phyloP scores from a whole-genome alignment of 2,888 invertebrate species.

The Euproctis similis region DNA sequence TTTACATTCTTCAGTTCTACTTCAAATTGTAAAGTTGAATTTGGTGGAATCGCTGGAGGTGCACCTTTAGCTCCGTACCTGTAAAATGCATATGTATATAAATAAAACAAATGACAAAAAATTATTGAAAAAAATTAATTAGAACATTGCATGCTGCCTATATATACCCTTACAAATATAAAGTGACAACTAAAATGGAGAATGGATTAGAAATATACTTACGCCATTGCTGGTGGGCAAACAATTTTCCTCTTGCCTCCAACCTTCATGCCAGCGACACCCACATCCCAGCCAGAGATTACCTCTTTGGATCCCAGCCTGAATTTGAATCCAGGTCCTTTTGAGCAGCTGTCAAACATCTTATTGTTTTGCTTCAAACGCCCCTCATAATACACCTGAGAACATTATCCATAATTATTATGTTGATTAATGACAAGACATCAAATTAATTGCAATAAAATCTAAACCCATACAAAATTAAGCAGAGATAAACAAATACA shows the following conservation, averaged over 20 bases:
- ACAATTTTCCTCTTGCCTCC: constrained; percentile 91
- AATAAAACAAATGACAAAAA: not conserved
- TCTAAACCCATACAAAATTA: too few relatives aligned
- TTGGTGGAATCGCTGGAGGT: constrained; percentile 91
- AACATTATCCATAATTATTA: too few relatives aligned
- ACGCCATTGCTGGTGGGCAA: constrained; percentile 91
- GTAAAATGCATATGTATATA: constrained; percentile 19
- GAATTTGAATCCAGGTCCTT: constrained; percentile 91
- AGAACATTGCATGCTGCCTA: too few relatives aligned
- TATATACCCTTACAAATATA: too few relatives aligned
- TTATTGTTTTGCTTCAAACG: constrained; percentile 88
- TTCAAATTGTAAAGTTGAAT: constrained; percentile 90
- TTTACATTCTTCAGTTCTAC: constrained; percentile 90
- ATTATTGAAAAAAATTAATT: not conserved
- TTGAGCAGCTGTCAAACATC: constrained; percentile 85
- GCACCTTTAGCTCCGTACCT: constrained; percentile 86
- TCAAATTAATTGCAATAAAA: too few relatives aligned
- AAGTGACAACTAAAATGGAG: too few relatives aligned
- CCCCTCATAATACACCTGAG: constrained; percentile 89
- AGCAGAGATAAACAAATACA: too few relatives aligned
- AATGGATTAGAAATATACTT: constrained; percentile 54
- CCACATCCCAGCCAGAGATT: constrained; percentile 93
- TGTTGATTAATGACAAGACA: too few relatives aligned
- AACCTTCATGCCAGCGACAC: constrained; percentile 93
- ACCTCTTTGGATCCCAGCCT: constrained; percentile 89